Conservation (phyloP, 2,888 invertebrate species). For the Ecliptopera silaceata region DNA sequence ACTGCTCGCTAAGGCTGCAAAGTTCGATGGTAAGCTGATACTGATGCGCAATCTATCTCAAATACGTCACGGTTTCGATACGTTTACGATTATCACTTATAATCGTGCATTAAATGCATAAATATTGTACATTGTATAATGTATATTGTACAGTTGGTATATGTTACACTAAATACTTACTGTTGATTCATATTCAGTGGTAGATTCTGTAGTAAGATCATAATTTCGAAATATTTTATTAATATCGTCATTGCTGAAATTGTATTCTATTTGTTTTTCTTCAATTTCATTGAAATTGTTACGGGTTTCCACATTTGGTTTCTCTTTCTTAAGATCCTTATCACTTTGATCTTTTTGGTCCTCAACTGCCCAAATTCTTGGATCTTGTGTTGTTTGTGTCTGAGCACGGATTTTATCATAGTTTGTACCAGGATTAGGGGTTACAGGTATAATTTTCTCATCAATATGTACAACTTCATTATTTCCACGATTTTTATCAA, state of each 20-base stretch:
- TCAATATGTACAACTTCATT: conserved; percentile 8
- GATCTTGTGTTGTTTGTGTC: conserved; percentile 2
- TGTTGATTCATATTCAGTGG: conserved; percentile 31
- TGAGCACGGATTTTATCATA: neutral
- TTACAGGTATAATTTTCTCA: conserved; percentile 20
- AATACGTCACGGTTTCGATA: too few species aligned
- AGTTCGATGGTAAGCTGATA: too few species aligned
- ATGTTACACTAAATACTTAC: conserved; percentile 21
- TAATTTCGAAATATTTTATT: neutral
- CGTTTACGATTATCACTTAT: too few species aligned
- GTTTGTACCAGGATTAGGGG: conserved; percentile 6
- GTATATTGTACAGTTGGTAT: too few species aligned
- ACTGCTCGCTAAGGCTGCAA: too few species aligned
- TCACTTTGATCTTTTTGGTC: neutral
- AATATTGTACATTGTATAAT: too few species aligned
- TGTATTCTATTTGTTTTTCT: neutral
- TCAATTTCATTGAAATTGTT: neutral
- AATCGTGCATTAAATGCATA: too few species aligned
- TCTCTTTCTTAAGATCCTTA: neutral
- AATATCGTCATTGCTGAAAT: neutral
- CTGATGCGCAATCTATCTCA: too few species aligned
- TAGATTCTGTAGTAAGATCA: conserved; percentile 25
- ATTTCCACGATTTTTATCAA: neutral
- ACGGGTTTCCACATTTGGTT: neutral
- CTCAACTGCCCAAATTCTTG: neutral